Base-by-base conservation (phyloP, 2,113 vertebrate species). In the Cercocebus atys region DNA sequence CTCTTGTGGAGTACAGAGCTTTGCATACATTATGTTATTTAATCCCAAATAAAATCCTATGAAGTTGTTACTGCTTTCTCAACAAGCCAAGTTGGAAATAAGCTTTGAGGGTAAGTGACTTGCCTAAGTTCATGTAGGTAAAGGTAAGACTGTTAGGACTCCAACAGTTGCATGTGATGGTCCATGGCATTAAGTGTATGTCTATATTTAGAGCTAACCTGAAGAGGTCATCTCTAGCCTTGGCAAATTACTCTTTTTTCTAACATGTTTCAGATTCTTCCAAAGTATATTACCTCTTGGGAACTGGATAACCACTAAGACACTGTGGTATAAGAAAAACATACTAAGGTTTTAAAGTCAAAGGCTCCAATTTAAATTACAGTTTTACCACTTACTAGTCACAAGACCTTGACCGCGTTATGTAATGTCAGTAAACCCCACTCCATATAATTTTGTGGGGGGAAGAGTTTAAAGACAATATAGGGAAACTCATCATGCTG, bases 241-340 rank as follows among this genome's bases (percentile, higher is more conserved):
- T 83, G 30, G 78, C 40, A 93, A 80, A 88, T 55, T 66, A 52
- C 22, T 68, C 68, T 92, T 38, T 79, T 92, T 94, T 43, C 61
- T 38, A 55, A 66, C 14, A 55, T 88, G 9, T 91, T 96, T 94
- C 43, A 68, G 22, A 43, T 88, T 95, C 85, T 90, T 78, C 25
- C 47, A 85, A 80, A 76, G 6, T 52, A 76, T 22, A 17, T 96
- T 50, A 52, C 18, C 27, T 76, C 18, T 83, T 93, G 70, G 25
- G 47, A 78, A 70, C 50, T 61, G 23, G 20, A 84, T 96, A 93
- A 93, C 64, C 68, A 95, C 61, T 2, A 81, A 87, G n/a, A 84
- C 45, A 70, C 4, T 23, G 5, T 50, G 22, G 16, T 81, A 38
- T 45, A 76, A 40, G 61, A 47, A 57, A 43, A 87, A 91, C 52